These are phyloP conservation scores for Amazona vittata DNA, from an alignment of 2,113 vertebrate species.

Conservation along the genomic window DNA sequence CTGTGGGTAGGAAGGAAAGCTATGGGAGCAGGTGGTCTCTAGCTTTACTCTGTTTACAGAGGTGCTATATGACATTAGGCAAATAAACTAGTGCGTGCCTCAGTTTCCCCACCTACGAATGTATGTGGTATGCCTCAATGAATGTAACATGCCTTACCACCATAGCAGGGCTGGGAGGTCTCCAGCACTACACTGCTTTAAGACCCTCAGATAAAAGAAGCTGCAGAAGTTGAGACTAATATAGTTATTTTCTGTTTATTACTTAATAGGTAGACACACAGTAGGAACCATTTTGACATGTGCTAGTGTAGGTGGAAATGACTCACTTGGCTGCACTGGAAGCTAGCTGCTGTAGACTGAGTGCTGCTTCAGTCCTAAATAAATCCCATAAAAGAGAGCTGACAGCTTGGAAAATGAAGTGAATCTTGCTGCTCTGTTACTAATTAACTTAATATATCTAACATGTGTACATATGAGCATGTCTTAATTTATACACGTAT, in stretches of 20 bases:
- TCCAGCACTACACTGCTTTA: background rate
- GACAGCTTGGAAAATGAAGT: constrained; percentile 6
- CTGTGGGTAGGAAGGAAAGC: background rate
- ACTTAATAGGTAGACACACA: constrained; percentile 50
- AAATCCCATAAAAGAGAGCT: constrained; percentile 25
- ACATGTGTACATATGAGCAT: background rate
- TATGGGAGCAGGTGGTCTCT: background rate
- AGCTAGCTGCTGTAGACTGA: constrained; percentile 54
- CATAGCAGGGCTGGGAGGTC: background rate
- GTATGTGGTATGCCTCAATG: background rate
- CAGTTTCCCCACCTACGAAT: background rate
- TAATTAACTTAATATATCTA: constrained; percentile 8
- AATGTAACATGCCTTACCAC: background rate
- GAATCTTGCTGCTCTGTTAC: background rate
- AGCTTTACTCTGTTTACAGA: background rate
- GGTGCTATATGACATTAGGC: background rate
- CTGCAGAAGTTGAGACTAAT: background rate
- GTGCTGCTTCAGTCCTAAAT: constrained; percentile 43
- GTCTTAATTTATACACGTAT: background rate
- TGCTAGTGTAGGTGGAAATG: constrained; percentile 70
- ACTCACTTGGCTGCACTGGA: constrained; percentile 61
- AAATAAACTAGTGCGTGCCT: background rate
- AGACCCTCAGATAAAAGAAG: background rate
- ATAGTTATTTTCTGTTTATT: constrained; percentile 24
- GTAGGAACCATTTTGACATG: constrained; percentile 62